Evolutionary conservation across 2,888 invertebrate species (phyloP).

Genomic region (Leucophora obtusa): DNA sequence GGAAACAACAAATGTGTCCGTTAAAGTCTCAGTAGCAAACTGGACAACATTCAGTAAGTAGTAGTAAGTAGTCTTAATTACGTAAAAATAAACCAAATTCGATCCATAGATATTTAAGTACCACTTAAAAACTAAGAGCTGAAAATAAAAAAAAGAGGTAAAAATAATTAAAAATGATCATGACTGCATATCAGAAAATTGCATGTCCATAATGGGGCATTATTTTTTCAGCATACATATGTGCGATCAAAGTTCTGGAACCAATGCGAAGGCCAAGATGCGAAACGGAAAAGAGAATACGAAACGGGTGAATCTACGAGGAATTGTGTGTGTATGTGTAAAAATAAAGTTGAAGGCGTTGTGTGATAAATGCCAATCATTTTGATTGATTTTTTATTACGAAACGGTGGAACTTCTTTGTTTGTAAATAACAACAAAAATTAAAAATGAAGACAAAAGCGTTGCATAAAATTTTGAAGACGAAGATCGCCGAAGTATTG

Average conservation of each 20-base stretch:
- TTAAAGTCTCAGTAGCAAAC: no score
- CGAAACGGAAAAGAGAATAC: constrained; percentile 40
- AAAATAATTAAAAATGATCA: neutral
- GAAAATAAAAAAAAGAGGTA: neutral
- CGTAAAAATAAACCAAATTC: no score
- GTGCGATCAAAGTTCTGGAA: constrained; percentile 1
- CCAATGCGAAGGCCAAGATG: constrained; percentile 17
- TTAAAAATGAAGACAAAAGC: constrained; percentile 44
- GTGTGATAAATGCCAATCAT: constrained; percentile 45
- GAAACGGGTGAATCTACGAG: constrained; percentile 60
- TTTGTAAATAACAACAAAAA: constrained; percentile 41
- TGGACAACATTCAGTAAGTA: no score
- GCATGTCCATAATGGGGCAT: neutral
- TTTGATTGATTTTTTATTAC: constrained; percentile 32
- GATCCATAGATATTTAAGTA: no score
- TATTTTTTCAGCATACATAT: constrained; percentile 12
- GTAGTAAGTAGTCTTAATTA: no score
- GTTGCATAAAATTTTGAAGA: constrained; percentile 44
- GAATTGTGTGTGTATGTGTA: constrained; percentile 61
- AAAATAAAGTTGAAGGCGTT: constrained; percentile 55
- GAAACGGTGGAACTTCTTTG: constrained; percentile 49
- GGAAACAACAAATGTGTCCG: no score
- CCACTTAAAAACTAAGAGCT: neutral
- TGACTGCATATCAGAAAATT: neutral
- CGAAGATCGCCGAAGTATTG: constrained; percentile 34